Conservation (phyloP, 2,113 vertebrate genomes). For the Furnarius figulus region DNA sequence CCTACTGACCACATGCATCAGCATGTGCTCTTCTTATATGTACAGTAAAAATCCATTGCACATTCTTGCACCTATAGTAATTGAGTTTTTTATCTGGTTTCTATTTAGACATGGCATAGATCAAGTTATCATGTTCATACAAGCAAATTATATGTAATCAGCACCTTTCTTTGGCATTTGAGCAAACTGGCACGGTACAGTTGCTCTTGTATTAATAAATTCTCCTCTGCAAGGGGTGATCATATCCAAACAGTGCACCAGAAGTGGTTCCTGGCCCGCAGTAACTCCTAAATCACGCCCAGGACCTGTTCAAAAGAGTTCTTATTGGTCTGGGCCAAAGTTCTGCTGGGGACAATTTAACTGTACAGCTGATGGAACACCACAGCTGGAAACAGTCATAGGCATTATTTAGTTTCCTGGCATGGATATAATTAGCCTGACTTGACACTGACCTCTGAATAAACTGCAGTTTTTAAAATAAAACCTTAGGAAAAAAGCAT, state of each 20-base stretch:
- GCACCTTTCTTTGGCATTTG: fast-evolving
- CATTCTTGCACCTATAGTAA: background rate
- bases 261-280: background rate
- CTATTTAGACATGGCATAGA: background rate
- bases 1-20: background rate
- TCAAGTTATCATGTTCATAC: background rate
- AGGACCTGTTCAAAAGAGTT: background rate
- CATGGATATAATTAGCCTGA: background rate
- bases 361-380: background rate
- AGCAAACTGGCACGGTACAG: background rate
- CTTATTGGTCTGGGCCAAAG: background rate
- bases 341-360: background rate
- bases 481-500: background rate
- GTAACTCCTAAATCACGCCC: background rate
- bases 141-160: background rate
- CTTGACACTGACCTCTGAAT: background rate
- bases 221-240: background rate
- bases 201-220: background rate
- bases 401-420: background rate
- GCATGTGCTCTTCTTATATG: background rate
- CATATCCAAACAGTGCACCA: background rate
- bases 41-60: background rate
- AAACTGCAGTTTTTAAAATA: background rate
- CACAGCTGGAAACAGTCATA: background rate
- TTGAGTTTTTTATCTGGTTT: background rate